These are phyloP conservation scores for Catostomus latipinnis DNA, from an alignment of 2,797 vertebrate species.

Conservation along the genomic window DNA sequence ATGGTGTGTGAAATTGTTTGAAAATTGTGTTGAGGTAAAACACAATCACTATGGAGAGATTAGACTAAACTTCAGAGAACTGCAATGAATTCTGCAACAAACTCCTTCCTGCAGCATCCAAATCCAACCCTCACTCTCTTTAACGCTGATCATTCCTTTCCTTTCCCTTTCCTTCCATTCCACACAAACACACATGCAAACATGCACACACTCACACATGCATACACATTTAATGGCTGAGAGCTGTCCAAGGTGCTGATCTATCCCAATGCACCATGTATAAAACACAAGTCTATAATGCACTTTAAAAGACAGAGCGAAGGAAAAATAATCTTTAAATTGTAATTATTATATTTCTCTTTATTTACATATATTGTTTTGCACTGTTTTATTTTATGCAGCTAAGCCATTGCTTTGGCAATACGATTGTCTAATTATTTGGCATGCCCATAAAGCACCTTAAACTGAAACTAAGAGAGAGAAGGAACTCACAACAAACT, in stretches of 20 bases:
- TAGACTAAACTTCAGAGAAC: conserved; percentile 14
- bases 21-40: conserved; percentile 8
- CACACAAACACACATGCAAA: background rate
- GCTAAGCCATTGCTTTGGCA: too few species aligned
- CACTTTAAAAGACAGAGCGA: background rate
- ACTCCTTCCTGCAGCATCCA: background rate
- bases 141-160: background rate
- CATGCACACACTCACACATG: conserved; percentile 1
- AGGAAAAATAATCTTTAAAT: too few species aligned
- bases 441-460: too few species aligned
- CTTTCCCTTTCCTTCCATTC: conserved; percentile 34
- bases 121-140: background rate
- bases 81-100: background rate
- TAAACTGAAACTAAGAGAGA: background rate
- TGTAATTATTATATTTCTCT: too few species aligned
- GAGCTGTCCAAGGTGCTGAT: conserved; percentile 70
- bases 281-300: conserved; percentile 10
- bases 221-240: conserved; percentile 21
- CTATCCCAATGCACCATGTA: conserved; percentile 22
- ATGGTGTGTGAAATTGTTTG: background rate
- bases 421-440: too few species aligned
- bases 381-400: too few species aligned
- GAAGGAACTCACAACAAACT: background rate
- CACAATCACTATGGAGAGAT: too few species aligned
- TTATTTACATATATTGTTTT: too few species aligned